Evolutionary conservation across 1,140 invertebrate species (phyloP).

Genomic region (Neodiprion pinetum): DNA sequence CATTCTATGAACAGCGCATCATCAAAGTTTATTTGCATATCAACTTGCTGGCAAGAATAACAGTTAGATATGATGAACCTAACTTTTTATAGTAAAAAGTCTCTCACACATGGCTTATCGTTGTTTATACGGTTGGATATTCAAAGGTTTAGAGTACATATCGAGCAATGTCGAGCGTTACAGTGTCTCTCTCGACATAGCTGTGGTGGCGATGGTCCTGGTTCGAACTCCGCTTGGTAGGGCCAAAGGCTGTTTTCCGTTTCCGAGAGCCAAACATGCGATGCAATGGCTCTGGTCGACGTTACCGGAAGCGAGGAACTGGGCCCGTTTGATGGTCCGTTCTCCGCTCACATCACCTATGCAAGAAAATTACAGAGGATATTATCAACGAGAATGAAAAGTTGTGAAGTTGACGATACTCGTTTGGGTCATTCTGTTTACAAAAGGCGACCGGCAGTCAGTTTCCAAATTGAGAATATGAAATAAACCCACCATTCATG

Average conservation of each 20-base stretch:
- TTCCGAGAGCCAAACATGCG: background rate
- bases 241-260: conserved; percentile 4
- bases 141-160: conserved; percentile 65
- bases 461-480: conserved; percentile 7
- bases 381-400: background rate
- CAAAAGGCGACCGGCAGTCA: background rate
- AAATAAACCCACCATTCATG: no score
- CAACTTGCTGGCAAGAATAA: no score
- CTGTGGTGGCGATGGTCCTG: conserved; percentile 5
- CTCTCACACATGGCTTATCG: no score
- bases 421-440: no score
- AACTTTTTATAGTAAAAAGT: no score
- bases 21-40: no score
- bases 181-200: conserved; percentile 52
- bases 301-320: conserved; percentile 36
- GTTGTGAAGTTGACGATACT: no score
- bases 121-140: background rate
- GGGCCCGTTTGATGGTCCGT: conserved; percentile 50
- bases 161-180: conserved; percentile 61
- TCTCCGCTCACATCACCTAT: conserved; percentile 68
- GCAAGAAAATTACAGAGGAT: conserved; percentile 23
- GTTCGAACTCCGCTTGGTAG: conserved; percentile 14
- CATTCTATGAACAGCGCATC: no score
- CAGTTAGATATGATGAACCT: no score
- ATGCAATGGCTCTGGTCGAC: conserved; percentile 16